Conservation (phyloP, 2,797 vertebrate species). For the Discoglossus pictus region DNA sequence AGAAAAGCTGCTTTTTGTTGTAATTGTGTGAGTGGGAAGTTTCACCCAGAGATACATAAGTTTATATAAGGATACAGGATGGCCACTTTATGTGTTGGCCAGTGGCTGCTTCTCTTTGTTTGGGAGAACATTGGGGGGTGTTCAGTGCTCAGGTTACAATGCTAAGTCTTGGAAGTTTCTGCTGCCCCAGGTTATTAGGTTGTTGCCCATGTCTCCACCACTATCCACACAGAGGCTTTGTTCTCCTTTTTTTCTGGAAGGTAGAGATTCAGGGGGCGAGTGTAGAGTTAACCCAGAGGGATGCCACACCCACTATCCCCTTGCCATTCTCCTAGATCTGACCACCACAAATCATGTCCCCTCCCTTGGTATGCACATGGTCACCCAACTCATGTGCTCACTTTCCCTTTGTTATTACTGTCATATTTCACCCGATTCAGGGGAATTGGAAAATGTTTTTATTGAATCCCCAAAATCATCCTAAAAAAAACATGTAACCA, state of each 20-base stretch:
- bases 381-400: no score
- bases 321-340: conserved; percentile 8
- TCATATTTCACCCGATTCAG: no score
- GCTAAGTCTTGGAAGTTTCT: not conserved
- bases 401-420: no score
- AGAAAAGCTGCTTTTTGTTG: no score
- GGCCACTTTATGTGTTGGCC: not conserved
- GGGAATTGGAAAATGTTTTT: no score
- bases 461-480: no score
- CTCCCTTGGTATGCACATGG: no score
- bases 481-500: no score
- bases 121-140: not conserved
- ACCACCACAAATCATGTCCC: no score
- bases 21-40: no score
- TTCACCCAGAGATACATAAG: conserved; percentile 28
- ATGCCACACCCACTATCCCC: conserved; percentile 42
- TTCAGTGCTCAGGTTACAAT: not conserved
- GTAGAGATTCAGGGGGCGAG: conserved; percentile 13
- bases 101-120: conserved; percentile 16
- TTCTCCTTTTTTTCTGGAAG: conserved; percentile 26
- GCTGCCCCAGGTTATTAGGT: conserved; percentile 1
- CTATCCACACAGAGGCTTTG: conserved; percentile 11
- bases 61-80: conserved; percentile 45
- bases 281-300: conserved; percentile 18
- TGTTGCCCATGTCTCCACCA: not conserved